These are phyloP conservation scores for Stegastes partitus DNA, from an alignment of 2,113 vertebrate species.

Conservation along the genomic window DNA sequence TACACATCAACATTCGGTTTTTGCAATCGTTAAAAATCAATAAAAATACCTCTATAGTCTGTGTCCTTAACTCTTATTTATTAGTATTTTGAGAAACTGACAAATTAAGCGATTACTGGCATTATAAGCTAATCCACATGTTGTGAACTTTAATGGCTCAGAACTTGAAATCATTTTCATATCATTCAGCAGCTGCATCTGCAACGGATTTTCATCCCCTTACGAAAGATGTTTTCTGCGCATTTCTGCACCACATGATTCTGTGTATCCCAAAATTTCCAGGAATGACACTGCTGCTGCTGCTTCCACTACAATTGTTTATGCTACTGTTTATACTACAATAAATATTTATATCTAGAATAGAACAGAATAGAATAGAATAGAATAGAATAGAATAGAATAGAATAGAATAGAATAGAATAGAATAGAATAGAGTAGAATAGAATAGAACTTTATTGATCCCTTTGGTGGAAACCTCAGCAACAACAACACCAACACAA, in stretches of 20 bases:
- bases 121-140: background rate
- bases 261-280: slow-evolving; percentile 44
- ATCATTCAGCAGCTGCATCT: slow-evolving; percentile 18
- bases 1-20: background rate
- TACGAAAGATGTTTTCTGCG: no score
- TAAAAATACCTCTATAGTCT: no score
- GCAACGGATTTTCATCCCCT: background rate
- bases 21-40: background rate
- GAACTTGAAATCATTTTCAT: slow-evolving; percentile 1
- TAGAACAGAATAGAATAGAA: no score
- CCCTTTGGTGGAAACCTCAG: no score
- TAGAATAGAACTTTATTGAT: no score
- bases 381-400: no score
- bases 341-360: slow-evolving; percentile 7
- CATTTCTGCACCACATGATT: slow-evolving; percentile 40
- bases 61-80: no score
- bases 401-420: no score
- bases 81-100: background rate
- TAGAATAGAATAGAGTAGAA: no score
- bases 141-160: background rate
- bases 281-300: slow-evolving; percentile 30
- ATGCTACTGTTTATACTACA: background rate
- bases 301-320: slow-evolving; percentile 28
- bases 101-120: background rate
- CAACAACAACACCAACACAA: no score